phyloP scores from a whole-genome alignment of 2,113 vertebrate species.

The Condylura cristata region DNA sequence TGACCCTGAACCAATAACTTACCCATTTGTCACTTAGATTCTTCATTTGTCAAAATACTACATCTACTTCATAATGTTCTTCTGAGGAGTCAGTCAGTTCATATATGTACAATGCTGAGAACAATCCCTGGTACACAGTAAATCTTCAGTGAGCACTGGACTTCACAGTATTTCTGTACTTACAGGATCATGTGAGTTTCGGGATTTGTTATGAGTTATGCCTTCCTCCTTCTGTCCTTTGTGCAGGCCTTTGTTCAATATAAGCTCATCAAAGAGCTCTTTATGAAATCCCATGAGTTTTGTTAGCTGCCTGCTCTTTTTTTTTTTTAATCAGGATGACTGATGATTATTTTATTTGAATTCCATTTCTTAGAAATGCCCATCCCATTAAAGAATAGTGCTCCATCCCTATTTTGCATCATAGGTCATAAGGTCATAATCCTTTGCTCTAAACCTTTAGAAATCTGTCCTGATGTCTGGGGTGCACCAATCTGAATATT shows the following conservation, averaged over 20 bases:
- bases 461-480: neutral
- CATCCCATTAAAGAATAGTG: neutral
- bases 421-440: neutral
- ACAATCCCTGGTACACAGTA: neutral
- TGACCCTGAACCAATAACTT: neutral
- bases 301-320: constrained; percentile 64
- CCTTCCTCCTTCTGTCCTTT: neutral
- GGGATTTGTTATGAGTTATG: neutral
- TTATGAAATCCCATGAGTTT: constrained; percentile 51
- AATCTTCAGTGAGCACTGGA: neutral
- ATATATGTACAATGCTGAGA: neutral
- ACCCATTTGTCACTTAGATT: neutral
- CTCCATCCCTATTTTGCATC: constrained; percentile 7
- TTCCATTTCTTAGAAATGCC: constrained; percentile 57
- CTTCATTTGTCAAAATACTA: neutral
- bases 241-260: constrained; percentile 57
- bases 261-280: constrained; percentile 60
- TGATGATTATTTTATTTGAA: constrained; percentile 69
- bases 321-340: constrained; percentile 27
- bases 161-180: neutral
- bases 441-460: neutral
- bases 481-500: neutral
- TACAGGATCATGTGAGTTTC: neutral
- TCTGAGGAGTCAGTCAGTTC: neutral
- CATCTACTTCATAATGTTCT: neutral